Evolutionary conservation across 2,113 vertebrate genomes (phyloP).

Genomic region (Globicephala melas): DNA sequence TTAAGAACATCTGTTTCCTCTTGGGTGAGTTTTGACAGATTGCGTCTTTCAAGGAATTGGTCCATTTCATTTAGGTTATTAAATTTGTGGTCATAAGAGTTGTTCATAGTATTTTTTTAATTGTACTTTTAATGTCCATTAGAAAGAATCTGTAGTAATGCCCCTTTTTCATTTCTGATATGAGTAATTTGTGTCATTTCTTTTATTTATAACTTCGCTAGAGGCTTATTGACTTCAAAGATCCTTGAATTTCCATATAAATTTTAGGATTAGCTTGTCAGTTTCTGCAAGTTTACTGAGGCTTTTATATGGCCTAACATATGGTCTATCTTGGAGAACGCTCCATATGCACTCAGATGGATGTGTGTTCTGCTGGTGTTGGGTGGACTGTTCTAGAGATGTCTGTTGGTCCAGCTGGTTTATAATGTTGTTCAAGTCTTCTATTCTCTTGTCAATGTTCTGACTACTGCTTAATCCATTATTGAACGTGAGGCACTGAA

Average conservation of each 20-base stretch:
- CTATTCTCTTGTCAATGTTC: background rate
- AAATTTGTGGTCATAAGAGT: background rate
- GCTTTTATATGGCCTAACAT: background rate
- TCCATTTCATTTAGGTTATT: background rate
- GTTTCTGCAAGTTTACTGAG: background rate
- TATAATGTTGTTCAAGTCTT: background rate
- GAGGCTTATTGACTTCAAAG: too few relatives aligned
- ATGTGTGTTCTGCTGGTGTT: background rate
- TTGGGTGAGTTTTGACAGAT: background rate
- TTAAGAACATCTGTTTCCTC: background rate
- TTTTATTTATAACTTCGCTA: too few relatives aligned
- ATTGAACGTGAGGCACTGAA: background rate
- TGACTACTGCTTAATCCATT: background rate
- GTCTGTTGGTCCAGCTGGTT: background rate
- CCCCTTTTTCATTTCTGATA: background rate
- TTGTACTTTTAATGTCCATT: background rate
- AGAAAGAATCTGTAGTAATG: background rate
- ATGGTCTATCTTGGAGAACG: background rate
- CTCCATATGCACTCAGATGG: background rate
- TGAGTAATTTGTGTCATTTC: background rate
- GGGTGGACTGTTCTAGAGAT: too few relatives aligned
- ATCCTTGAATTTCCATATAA: too few relatives aligned
- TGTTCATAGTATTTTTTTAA: background rate
- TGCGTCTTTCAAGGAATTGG: background rate
- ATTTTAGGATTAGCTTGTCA: too few relatives aligned